Evolutionary conservation across 2,113 vertebrate species (phyloP), one percentile per base, ranked within the genome.

Genomic region (Loxodonta africana): DNA sequence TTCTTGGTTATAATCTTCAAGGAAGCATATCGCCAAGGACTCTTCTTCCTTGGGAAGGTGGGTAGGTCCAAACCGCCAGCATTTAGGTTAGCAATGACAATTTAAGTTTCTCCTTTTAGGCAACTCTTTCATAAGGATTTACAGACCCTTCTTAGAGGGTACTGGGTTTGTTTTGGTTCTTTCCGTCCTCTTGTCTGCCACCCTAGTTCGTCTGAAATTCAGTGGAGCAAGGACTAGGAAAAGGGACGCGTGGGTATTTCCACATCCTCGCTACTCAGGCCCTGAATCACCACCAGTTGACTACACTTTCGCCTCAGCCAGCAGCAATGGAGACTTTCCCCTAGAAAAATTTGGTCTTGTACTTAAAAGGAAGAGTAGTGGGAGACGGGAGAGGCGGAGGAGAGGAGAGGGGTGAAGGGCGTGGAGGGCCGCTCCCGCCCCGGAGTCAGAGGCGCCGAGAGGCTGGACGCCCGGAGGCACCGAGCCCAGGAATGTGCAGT

Each of bases 291-390:
- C 95, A 15, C 53, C 8, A 26, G 82, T 48, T 21, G 85, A 74
- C 26, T 10, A 90, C 77, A 62, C 76, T 95, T 92, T 90, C 46
- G 88, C 63, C 82, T 69, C 18, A 14, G 86, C 85, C 92, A 10
- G 90, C 83, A 65, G 60, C 62, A 20, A 63, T 65, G 33, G 33
- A 71, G 80, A 67, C 62, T 90, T 41, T 96, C 94, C 73, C 53
- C 74, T 33, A 9, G 62, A 90, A 86, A 48, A 60, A n/a, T 5
- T 0, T 12, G 11, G 15, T 71, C 46, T 92, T 94, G 95, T 81
- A 96, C 96, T 91, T 95, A 96, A 91, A 94, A 96, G 96, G 95
- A 96, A 94, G 95, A 90, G 95, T 26, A 85, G 80, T 73, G 88
- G 94, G 97, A 94, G 89, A 60, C 23, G 0, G 20, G 93, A 48